A percentile compares a stretch with the other conserved stretches of the same genome.
phyloP scores from a whole-genome alignment of 2,113 vertebrate species.

The Prunella fulvescens region DNA sequence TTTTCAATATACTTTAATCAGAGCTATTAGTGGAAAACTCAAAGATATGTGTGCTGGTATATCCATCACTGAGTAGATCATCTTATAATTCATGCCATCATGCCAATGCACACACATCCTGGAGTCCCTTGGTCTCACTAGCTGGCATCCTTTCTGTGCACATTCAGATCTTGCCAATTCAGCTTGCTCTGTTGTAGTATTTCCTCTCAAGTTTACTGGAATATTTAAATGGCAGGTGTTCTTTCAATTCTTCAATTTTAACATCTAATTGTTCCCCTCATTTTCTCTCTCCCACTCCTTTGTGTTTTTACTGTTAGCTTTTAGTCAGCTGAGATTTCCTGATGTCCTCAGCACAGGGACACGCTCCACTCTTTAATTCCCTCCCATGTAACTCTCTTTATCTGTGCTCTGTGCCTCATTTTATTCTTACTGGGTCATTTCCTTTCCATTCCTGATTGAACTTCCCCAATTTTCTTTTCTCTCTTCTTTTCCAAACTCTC shows the following conservation, averaged over 20 bases:
- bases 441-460: not conserved
- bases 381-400: not conserved
- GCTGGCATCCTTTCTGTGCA: not conserved
- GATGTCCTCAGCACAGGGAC: not conserved
- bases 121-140: not conserved
- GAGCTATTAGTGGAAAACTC: not conserved
- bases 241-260: not conserved
- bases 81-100: not conserved
- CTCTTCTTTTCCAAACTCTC: not conserved
- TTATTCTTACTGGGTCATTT: conserved; percentile 3
- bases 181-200: not conserved
- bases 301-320: not conserved
- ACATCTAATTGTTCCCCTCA: not conserved
- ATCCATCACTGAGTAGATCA: not conserved
- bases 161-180: not conserved
- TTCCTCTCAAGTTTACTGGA: not conserved
- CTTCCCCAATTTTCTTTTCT: not conserved
- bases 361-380: not conserved
- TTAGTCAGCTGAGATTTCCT: not conserved
- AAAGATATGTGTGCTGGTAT: not conserved
- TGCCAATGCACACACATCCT: not conserved
- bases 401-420: not conserved
- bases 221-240: not conserved
- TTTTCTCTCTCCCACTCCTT: not conserved
- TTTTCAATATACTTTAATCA: not conserved